Base-by-base conservation (phyloP, 2,888 invertebrate genomes). In the Melangyna quadrimaculata region DNA sequence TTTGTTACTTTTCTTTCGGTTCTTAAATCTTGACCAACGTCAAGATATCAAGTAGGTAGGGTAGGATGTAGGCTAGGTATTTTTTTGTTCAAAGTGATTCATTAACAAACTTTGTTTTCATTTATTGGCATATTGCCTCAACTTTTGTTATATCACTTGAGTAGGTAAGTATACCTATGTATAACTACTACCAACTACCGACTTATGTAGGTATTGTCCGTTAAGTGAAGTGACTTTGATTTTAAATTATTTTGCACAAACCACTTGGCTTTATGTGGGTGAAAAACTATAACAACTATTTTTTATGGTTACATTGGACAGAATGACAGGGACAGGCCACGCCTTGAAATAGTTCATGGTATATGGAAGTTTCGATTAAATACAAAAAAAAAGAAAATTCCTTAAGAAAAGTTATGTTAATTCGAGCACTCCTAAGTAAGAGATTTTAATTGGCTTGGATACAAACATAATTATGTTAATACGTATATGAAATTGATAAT, bases 71-170 rank as follows among this genome's bases (percentile, higher is more conserved):
- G n/a, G n/a, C n/a, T n/a, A n/a, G n/a, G 27, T 27, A 53, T 53
- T 27, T 14, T 12, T 22, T 14, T 37, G 6, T 32, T 32, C 3
- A 29, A 29, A 3, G 17, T 55, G 55, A 55, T 55, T 55, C 55
- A 55, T 51, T 55, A 55, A 17, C 14, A 8, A 51, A 27, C 32
- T 32, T 32, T 55, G n/a, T 29, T 55, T 32, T 17, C 17, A 29
- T 55, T 55, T n/a, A n/a, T n/a, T 55, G 55, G 55, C 55, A 55
- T n/a, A n/a, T 55, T n/a, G 9, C 55, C 10, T 55, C 55, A 55
- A 55, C 29, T 55, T 29, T 29, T 0, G 17, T 9, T 55, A 55
- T 29, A 4, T 51, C 51, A 2, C 27, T 51, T 51, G 29, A 55
- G 29, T 55, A 10, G 5, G 2, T 7, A 14, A 2, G 17, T 19